Evolutionary conservation across 1,140 invertebrate species (phyloP).

Genomic region (Portunus trituberculatus): DNA sequence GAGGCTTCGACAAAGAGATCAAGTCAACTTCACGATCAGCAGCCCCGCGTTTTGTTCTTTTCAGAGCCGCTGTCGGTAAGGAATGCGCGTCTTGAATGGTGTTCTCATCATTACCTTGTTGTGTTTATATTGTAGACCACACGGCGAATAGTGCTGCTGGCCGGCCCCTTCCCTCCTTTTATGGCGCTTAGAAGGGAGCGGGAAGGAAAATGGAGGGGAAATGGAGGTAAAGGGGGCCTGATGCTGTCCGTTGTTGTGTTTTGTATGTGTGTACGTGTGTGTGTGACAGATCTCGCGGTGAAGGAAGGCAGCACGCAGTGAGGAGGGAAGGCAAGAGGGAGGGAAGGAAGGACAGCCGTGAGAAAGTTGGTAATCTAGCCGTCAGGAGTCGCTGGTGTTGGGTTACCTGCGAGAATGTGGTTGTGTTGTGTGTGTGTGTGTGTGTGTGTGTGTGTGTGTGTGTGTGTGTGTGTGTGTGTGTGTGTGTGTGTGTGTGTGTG

Average conservation of each 20-base stretch:
- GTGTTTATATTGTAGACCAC: slow-evolving; percentile 66
- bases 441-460: not conserved
- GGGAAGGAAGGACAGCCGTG: slow-evolving; percentile 46
- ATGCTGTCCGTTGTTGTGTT: not conserved
- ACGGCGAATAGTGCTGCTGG: slow-evolving; percentile 48
- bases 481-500: not conserved
- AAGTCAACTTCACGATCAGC: not conserved
- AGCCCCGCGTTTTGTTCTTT: slow-evolving; percentile 60
- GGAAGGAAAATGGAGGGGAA: not conserved
- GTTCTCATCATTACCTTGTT: slow-evolving; percentile 70
- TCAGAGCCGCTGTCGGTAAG: slow-evolving; percentile 55
- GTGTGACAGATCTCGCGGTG: not conserved
- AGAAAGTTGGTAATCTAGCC: slow-evolving; percentile 57
- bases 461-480: not conserved
- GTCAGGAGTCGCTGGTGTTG: slow-evolving; percentile 41
- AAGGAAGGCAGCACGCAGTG: too few relatives aligned
- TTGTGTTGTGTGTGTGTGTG: too few relatives aligned
- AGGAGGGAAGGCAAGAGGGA: not conserved
- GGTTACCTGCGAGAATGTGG: slow-evolving; percentile 32
- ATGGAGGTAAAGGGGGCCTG: not conserved
- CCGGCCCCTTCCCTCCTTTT: not conserved
- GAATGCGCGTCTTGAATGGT: slow-evolving; percentile 58
- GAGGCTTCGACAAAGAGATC: not conserved
- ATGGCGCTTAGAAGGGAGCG: not conserved
- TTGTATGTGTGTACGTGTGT: slow-evolving; percentile 37